Evolutionary conservation across 2,888 invertebrate species (phyloP).

Genomic region (Acrobasis repandana): DNA sequence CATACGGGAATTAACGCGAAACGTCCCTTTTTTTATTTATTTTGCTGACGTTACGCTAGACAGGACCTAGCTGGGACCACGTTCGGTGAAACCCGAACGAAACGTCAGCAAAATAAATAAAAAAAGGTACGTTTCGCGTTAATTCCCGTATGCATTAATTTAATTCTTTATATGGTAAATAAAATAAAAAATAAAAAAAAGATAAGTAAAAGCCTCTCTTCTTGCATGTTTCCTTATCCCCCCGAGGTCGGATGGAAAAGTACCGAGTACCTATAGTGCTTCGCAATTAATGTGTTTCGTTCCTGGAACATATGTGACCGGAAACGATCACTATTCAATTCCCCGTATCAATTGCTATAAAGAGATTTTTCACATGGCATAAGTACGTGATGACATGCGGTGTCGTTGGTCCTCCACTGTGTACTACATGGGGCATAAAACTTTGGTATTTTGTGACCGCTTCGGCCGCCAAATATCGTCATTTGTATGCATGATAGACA

Average conservation of each 20-base stretch:
- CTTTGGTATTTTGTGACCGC: constrained; percentile 55
- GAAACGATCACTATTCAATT: constrained; percentile 68
- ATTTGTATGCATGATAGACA: constrained; percentile 62
- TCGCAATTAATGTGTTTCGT: constrained; percentile 23
- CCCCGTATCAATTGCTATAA: constrained; percentile 62
- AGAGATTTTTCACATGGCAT: constrained; percentile 63
- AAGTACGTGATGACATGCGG: constrained; percentile 55
- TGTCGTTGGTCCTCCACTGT: constrained; percentile 41
- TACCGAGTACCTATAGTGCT: constrained; percentile 1
- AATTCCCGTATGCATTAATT: no score
- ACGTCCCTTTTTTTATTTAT: no score
- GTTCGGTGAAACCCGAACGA: no score
- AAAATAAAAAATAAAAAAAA: no score
- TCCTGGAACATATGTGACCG: constrained; percentile 58
- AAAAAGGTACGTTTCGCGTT: no score
- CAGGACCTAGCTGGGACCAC: no score
- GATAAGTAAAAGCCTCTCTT: no score
- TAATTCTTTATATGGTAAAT: no score
- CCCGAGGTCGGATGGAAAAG: constrained; percentile 3
- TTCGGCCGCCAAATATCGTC: constrained; percentile 69
- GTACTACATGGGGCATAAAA: constrained; percentile 53
- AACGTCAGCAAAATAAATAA: no score
- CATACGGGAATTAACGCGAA: no score
- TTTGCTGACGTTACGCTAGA: no score
- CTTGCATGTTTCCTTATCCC: no score